Percentiles rank a stretch among this genome's conserved stretches.
Evolutionary conservation across 2,797 vertebrate genomes (phyloP).

Genomic region (Lophius americanus): DNA sequence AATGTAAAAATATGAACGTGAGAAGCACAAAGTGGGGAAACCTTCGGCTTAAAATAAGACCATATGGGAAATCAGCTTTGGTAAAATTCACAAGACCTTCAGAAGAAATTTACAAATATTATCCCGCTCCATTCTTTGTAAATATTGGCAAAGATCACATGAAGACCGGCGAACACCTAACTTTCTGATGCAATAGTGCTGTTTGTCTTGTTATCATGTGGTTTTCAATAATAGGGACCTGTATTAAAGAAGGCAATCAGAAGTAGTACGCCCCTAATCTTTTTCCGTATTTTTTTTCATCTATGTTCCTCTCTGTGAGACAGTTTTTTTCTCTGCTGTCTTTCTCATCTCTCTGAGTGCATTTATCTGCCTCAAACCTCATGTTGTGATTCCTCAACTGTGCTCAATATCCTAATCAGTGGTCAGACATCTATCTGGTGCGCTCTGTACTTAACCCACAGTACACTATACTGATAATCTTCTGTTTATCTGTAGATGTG

Average conservation of each 20-base stretch:
- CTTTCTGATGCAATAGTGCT: no score
- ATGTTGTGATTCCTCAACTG: conserved; percentile 1
- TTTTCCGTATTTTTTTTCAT: conserved; percentile 7
- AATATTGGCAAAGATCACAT: no score
- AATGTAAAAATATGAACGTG: conserved; percentile 1
- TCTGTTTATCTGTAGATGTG: conserved; percentile 37
- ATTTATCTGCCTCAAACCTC: conserved; percentile 9
- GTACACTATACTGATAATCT: conserved; percentile 37
- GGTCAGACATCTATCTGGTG: conserved; percentile 20
- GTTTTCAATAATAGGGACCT: neutral
- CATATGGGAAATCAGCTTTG: conserved; percentile 23
- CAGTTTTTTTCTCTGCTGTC: conserved; percentile 21
- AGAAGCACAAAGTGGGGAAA: conserved; percentile 17
- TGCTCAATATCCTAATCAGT: conserved; percentile 15
- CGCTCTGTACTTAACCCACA: neutral
- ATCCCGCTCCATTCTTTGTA: neutral
- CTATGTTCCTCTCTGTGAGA: conserved; percentile 3
- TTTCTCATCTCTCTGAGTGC: neutral
- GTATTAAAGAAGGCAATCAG: conserved; percentile 8
- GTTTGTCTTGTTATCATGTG: no score
- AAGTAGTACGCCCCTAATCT: conserved; percentile 10
- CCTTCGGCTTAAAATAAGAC: conserved; percentile 17
- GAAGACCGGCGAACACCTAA: no score
- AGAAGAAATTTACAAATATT: conserved; percentile 17
- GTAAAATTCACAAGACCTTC: conserved; percentile 36